These are phyloP conservation scores for Brachyistius frenatus DNA, from an alignment of 2,113 vertebrate species.

Conservation along the genomic window DNA sequence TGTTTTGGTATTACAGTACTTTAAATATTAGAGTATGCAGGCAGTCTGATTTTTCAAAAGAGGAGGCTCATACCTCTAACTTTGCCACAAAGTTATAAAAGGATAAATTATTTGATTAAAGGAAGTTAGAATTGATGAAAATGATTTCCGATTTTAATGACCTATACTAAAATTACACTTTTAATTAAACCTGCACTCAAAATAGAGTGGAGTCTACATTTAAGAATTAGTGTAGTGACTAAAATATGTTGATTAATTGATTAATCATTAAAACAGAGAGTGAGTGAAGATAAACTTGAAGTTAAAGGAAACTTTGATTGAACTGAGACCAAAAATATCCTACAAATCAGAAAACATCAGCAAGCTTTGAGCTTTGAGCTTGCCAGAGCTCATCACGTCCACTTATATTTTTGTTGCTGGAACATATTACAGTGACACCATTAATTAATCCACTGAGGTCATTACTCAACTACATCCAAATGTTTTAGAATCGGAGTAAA, in stretches of 20 bases:
- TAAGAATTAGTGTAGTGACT: constrained; percentile 4
- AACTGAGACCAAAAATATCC: not conserved
- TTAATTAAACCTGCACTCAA: constrained; percentile 74
- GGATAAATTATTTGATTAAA: constrained; percentile 17
- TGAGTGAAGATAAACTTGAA: constrained; percentile 3
- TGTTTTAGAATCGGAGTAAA: constrained; percentile 9
- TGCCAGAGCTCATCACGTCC: not conserved
- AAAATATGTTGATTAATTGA: constrained; percentile 24
- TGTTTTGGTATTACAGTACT: not conserved
- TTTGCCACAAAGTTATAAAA: constrained; percentile 33
- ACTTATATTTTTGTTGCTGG: not conserved
- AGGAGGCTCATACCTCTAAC: not conserved
- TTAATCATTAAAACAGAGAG: not conserved
- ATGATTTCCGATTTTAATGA: constrained; percentile 63
- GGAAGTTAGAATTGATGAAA: constrained; percentile 46
- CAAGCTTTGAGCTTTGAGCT: not conserved
- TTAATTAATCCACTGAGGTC: not conserved
- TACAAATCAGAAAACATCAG: not conserved
- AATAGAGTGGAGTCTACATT: constrained; percentile 65
- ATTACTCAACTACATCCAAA: not conserved
- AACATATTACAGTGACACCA: not conserved
- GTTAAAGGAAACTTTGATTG: not conserved
- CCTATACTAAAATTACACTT: constrained; percentile 71
- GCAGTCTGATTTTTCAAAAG: constrained; percentile 1
- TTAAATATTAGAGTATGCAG: not conserved